Evolutionary conservation across 2,888 invertebrate genomes (phyloP), one percentile per base, ranked within the genome.

Genomic region (Lasiommata megera): DNA sequence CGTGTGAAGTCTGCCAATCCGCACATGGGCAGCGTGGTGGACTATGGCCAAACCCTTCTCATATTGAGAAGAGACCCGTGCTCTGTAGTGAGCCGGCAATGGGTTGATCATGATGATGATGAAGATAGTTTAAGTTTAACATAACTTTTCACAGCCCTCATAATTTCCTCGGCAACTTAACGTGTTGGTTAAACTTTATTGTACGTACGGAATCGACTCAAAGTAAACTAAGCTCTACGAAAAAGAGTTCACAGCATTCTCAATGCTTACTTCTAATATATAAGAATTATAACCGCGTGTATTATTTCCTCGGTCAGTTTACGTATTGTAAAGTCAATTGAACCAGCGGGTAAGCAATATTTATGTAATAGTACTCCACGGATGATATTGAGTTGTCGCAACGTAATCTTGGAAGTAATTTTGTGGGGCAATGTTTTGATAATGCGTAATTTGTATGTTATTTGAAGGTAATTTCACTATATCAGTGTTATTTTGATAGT

Each of bases 271-370:
- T 0, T 18, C 6, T 18, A 5, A 34, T 1, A 0, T 6, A 34
- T 47, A 47, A 47, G 47, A 34, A 16, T 2, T 34, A 18, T 34
- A 47, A 34, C 17, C 7, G 34, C 34, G 17, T 47, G 17, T 17
- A 12, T 7, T 7, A 34, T 47, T 31, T 47, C n/a, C n/a, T n/a
- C n/a, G n/a, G 11, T 6, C 23, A 1, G 34, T 47, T 17, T 16
- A n/a, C 43, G 38, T 52, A 28, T 43, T 36, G 43, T 41, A 44
- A 11, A 31, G n/a, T 52, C 40, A 16, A 48, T 61, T 34, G 55
- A 37, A 54, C 37, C 43, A 17, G 38, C 37, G 43, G 54, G 43
- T 57, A 54, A 58, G 60, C 55, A 52, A 34, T 46, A 37, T 40
- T 59, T 56, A 51, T 56, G 54, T 51, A 44, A 58, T 18, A 14